Evolutionary conservation across 2,113 vertebrate genomes (phyloP), one percentile per base, ranked within the genome.

Genomic region (Upupa epops): DNA sequence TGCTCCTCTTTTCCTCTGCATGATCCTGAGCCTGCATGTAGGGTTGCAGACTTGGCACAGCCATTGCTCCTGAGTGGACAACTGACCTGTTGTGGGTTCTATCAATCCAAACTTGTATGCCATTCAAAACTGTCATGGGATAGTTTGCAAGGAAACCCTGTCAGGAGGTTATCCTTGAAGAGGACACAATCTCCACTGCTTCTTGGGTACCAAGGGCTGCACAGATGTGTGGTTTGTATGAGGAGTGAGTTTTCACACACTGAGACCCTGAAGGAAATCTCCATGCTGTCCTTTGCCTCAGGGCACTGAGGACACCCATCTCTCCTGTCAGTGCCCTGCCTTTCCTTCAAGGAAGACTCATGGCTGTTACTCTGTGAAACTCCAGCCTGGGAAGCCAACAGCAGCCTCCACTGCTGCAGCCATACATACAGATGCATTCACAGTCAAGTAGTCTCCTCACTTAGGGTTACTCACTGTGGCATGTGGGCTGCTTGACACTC

Each of bases 121-220:
- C 4, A 6, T 21, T 73, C 49, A 69, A 61, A 70, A n/a, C n/a
- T n/a, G n/a, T 9, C 36, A 18, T 16, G 25, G 34, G 45, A 68
- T 2, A 22, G 14, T 61, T 83, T 56, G 17, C 20, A 83, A 34
- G 36, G 45, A 56, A 75, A 25, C 48, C 31, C 25, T 59, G 28
- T 2, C 29, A 60, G n/a, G 32, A 76, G 7, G 36, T 18, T 1
- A 0, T n/a, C n/a, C n/a, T n/a, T n/a, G n/a, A n/a, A n/a, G n/a
- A n/a, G 52, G 69, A 48, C 18, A 36, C 0, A 0, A 28, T 58
- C 0, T 0, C 28, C 17, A 5, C 46, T 58, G 31, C 14, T 14
- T 15, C 15, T 45, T 32, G 31, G 32, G 34, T 45, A 40, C 64
- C 15, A 17, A 28, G 26, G 36, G 31, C 59, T 46, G 55, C 69